Conservation (phyloP, 2,797 vertebrate species). For the Coreius guichenoti region DNA sequence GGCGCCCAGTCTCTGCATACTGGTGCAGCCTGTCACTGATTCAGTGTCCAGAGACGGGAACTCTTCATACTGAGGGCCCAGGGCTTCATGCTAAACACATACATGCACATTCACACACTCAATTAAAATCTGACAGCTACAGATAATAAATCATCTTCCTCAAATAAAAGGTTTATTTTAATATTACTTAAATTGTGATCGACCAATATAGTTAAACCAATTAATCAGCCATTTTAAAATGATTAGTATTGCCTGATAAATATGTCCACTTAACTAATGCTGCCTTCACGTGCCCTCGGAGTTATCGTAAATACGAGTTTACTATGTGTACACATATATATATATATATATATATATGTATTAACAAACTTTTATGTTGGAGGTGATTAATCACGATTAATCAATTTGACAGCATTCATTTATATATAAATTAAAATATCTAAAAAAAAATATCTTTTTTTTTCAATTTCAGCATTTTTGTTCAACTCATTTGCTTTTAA, state of each 20-base stretch:
- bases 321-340: too few relatives aligned
- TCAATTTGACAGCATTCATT: background rate
- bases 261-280: background rate
- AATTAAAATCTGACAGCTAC: constrained; percentile 38
- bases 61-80: constrained; percentile 89
- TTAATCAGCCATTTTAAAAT: background rate
- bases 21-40: constrained; percentile 85
- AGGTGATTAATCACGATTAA: background rate
- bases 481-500: background rate
- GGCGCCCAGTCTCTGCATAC: constrained; percentile 93
- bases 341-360: background rate
- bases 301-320: too few relatives aligned
- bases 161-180: background rate
- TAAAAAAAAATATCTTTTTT: too few relatives aligned
- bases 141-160: background rate
- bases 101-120: constrained; percentile 51
- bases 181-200: background rate
- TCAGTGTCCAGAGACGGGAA: constrained; percentile 90
- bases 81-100: constrained; percentile 82
- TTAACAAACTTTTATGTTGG: too few relatives aligned
- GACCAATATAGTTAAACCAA: background rate
- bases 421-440: background rate
- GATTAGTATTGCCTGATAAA: background rate
- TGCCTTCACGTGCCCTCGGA: too few relatives aligned
- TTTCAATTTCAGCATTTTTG: background rate